Conservation (phyloP, 2,113 vertebrate genomes). For the Cnemophilus loriae region DNA sequence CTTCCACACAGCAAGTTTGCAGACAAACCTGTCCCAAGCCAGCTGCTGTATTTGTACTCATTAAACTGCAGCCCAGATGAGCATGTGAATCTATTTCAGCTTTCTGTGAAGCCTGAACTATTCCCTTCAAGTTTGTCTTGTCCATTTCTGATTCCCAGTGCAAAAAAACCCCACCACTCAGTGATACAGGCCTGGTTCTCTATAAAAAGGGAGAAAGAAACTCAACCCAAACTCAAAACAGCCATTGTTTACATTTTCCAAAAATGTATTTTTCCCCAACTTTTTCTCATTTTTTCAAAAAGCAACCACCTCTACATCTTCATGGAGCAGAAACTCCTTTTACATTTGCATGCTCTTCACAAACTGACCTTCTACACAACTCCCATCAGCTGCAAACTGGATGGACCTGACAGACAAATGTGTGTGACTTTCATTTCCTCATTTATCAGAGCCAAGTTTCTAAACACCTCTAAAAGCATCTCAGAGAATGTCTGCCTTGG, state of each 20-base stretch:
- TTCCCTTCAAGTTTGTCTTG: not conserved
- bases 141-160: not conserved
- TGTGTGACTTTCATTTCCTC: not conserved
- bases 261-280: not conserved
- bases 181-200: not conserved
- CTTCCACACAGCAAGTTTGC: fast-evolving
- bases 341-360: not conserved
- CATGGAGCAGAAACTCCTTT: not conserved
- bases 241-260: not conserved
- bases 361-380: not conserved
- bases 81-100: not conserved
- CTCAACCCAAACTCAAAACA: not conserved
- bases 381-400: not conserved
- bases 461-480: slow-evolving; percentile 12
- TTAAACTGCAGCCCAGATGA: not conserved
- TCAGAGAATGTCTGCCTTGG: not conserved
- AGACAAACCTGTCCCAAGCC: not conserved
- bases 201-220: not conserved
- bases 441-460: not conserved
- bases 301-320: not conserved
- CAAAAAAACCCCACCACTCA: not conserved
- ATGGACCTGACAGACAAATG: not conserved
- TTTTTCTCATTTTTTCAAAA: not conserved
- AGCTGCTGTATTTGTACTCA: not conserved
- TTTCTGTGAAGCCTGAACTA: not conserved